These are phyloP conservation scores for Phalloptychus januarius DNA, from an alignment of 2,797 vertebrate genomes.

Conservation along the genomic window DNA sequence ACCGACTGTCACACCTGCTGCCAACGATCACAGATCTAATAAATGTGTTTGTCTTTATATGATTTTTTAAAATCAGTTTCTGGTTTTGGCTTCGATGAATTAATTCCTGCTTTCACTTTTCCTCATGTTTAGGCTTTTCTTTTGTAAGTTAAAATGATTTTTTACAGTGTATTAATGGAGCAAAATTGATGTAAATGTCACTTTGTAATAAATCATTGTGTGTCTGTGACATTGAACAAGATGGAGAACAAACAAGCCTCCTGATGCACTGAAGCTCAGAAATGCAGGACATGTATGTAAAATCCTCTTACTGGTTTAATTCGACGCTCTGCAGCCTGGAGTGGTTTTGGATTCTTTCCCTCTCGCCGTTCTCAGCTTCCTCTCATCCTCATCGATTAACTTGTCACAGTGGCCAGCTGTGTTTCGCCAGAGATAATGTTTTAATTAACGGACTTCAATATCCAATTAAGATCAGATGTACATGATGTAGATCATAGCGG, in stretches of 20 bases:
- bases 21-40: background rate
- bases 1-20: background rate
- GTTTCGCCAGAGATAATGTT: slow-evolving; percentile 79
- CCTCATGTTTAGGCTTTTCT: background rate
- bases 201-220: background rate
- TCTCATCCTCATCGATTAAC: slow-evolving; percentile 76
- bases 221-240: slow-evolving; percentile 17
- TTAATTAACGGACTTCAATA: slow-evolving; percentile 83
- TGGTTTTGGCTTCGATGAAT: background rate
- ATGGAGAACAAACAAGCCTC: slow-evolving; percentile 11
- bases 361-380: slow-evolving; percentile 57
- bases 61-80: background rate
- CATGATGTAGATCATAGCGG: slow-evolving; percentile 75
- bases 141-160: background rate
- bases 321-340: slow-evolving; percentile 44
- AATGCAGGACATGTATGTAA: slow-evolving; percentile 32
- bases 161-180: background rate
- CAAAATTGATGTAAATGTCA: background rate
- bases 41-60: background rate
- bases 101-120: background rate
- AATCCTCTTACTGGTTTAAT: slow-evolving; percentile 63
- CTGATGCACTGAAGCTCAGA: slow-evolving; percentile 23
- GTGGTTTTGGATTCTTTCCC: slow-evolving; percentile 43
- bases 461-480: slow-evolving; percentile 82
- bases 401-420: slow-evolving; percentile 69